Conservation (phyloP, 2,888 invertebrate genomes). For the Eristalis pertinax region DNA sequence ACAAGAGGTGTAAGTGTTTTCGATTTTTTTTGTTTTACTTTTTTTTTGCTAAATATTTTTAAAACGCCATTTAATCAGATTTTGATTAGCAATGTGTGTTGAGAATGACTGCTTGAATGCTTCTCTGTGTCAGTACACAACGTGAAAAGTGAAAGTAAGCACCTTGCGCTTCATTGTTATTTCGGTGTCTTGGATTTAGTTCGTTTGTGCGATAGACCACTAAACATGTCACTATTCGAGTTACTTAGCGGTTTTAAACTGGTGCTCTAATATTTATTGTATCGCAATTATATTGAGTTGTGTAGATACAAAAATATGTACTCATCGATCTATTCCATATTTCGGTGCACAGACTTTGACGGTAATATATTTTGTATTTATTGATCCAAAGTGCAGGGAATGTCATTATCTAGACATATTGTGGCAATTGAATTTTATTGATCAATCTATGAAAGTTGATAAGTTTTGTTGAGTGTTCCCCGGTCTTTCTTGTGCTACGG, state of each 20-base stretch:
- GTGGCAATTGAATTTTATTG: not conserved
- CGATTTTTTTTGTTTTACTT: not conserved
- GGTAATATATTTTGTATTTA: conserved; percentile 21
- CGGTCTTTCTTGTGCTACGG: not conserved
- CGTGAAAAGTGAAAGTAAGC: not conserved
- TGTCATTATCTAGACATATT: not conserved
- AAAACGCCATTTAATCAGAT: conserved; percentile 15
- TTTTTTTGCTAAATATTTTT: not conserved
- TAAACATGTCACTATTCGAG: not conserved
- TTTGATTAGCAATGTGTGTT: conserved; percentile 14
- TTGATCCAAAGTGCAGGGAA: not conserved
- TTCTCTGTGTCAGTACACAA: not conserved
- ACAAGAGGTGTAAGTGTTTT: not conserved
- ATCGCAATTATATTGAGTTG: too few species aligned
- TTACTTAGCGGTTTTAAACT: not conserved
- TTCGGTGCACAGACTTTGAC: conserved; percentile 24
- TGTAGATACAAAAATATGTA: not conserved
- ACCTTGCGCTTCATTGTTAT: not conserved
- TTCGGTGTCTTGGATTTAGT: conserved; percentile 12
- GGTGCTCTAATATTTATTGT: not conserved
- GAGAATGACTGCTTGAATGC: not conserved
- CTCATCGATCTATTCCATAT: conserved; percentile 40
- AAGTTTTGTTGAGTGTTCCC: not conserved
- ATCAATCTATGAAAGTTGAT: not conserved
- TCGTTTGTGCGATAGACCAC: not conserved